Percentiles rank a stretch among this genome's conserved stretches.
These are phyloP conservation scores for Siderastrea siderea DNA, from an alignment of 92 coral and sea anemone genomes.

Conservation along the genomic window DNA sequence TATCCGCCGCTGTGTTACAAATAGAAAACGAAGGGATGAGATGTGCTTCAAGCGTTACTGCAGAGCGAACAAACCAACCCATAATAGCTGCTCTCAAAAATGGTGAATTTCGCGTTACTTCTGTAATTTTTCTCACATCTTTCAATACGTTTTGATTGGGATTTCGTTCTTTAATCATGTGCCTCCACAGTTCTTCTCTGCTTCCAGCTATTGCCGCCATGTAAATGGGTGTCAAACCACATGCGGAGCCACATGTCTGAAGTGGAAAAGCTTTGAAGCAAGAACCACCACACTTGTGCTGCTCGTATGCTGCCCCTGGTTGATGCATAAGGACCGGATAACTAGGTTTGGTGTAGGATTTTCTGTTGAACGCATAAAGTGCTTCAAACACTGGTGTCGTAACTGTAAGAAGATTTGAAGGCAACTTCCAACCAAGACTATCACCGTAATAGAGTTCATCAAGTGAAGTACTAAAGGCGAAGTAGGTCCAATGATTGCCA, in stretches of 20 bases:
- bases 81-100: constrained; percentile 51
- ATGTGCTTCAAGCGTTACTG: constrained; percentile 27
- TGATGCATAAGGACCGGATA: background rate
- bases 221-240: constrained; percentile 26
- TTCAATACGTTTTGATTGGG: constrained; percentile 28
- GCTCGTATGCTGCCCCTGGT: constrained; percentile 10
- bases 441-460: constrained; percentile 55
- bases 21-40: constrained; percentile 27
- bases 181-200: constrained; percentile 13
- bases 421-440: constrained; percentile 60
- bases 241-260: constrained; percentile 30
- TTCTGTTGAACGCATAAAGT: constrained; percentile 12
- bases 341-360: too few relatives aligned
- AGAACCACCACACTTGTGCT: constrained; percentile 32
- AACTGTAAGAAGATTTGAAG: constrained; percentile 54
- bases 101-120: constrained; percentile 18
- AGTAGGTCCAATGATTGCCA: constrained; percentile 66
- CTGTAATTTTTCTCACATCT: constrained; percentile 29
- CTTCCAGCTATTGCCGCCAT: constrained; percentile 37
- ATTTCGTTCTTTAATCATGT: constrained; percentile 18
- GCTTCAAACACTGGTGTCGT: constrained; percentile 36
- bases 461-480: constrained; percentile 43
- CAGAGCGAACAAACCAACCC: constrained; percentile 42
- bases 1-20: constrained; percentile 15
- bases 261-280: constrained; percentile 36